Percentiles rank a stretch among this genome's conserved stretches.
Conservation (phyloP, 2,888 invertebrate species). For the Pollenia griseotomentosa region DNA sequence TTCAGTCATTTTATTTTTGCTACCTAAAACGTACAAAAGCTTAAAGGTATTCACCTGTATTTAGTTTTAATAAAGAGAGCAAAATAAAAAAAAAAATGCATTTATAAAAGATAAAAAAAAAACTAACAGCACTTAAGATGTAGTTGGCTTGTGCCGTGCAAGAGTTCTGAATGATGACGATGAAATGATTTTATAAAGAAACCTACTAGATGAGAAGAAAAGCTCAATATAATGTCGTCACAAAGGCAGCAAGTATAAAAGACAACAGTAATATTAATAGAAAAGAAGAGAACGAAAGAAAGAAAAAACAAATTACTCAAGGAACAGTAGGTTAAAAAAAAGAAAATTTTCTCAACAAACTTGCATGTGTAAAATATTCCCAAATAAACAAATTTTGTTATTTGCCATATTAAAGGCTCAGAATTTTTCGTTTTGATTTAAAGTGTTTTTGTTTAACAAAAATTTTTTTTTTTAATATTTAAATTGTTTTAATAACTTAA, state of each 20-base stretch:
- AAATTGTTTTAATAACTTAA: too few species aligned
- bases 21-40: conserved; percentile 30
- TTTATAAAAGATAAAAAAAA: conserved; percentile 32
- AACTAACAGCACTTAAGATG: conserved; percentile 48
- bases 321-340: conserved; percentile 14
- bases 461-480: too few species aligned
- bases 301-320: not conserved
- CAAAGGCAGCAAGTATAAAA: conserved; percentile 29
- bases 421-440: too few species aligned
- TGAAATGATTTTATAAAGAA: conserved; percentile 55
- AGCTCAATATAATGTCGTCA: conserved; percentile 40
- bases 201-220: conserved; percentile 30
- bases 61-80: conserved; percentile 51
- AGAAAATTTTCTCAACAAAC: not conserved
- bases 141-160: conserved; percentile 9
- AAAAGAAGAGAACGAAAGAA: not conserved
- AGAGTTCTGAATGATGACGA: conserved; percentile 9
- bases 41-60: conserved; percentile 65
- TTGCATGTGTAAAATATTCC: not conserved
- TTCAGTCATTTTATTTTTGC: conserved; percentile 17
- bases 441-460: too few species aligned
- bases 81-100: not conserved
- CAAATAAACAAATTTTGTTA: not conserved
- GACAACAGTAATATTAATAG: conserved; percentile 15
- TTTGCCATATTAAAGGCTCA: too few species aligned